A percentile compares a stretch with the other conserved stretches of the same genome.
These are phyloP conservation scores for Aulostomus chinensis DNA, from an alignment of 2,797 vertebrate genomes.

Conservation along the genomic window DNA sequence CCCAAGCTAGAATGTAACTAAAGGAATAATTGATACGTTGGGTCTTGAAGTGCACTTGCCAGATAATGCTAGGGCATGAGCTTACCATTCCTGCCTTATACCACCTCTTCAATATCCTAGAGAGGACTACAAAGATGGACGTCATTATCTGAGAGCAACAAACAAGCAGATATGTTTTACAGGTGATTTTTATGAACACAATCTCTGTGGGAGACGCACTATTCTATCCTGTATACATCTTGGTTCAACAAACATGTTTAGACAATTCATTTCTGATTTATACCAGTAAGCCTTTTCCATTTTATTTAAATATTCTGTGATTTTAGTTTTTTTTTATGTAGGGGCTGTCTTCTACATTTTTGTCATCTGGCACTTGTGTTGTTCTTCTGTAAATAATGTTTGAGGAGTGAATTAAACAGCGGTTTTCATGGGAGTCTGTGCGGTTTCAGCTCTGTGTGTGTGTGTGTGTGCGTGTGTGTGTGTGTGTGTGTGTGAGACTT, in stretches of 20 bases:
- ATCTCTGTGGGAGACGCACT: slow-evolving; percentile 64
- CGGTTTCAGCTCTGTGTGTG: slow-evolving; percentile 2
- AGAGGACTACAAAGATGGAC: slow-evolving; percentile 33
- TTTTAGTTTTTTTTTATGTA: slow-evolving; percentile 52
- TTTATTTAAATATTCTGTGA: slow-evolving; percentile 64
- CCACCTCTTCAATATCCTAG: slow-evolving; percentile 29
- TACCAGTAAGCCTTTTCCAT: slow-evolving; percentile 38
- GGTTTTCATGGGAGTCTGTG: slow-evolving; percentile 63
- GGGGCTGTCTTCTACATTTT: slow-evolving; percentile 42
- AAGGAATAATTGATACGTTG: slow-evolving; percentile 25
- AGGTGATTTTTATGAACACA: slow-evolving; percentile 48
- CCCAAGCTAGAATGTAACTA: slow-evolving; percentile 58
- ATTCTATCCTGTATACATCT: slow-evolving; percentile 73
- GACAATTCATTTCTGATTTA: slow-evolving; percentile 40
- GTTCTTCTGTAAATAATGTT: slow-evolving; percentile 78
- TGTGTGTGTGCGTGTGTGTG: slow-evolving; percentile 3
- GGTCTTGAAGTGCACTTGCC: slow-evolving; percentile 67
- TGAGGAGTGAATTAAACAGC: slow-evolving; percentile 71
- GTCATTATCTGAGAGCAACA: slow-evolving; percentile 11
- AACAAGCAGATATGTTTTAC: slow-evolving; percentile 45
- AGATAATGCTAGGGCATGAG: slow-evolving; percentile 44
- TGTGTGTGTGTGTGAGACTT: not conserved
- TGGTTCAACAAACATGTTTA: slow-evolving; percentile 63
- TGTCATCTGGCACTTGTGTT: slow-evolving; percentile 66
- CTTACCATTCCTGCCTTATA: slow-evolving; percentile 70